Conservation (phyloP, 2,888 invertebrate genomes). For the Ochlodes sylvanus region DNA sequence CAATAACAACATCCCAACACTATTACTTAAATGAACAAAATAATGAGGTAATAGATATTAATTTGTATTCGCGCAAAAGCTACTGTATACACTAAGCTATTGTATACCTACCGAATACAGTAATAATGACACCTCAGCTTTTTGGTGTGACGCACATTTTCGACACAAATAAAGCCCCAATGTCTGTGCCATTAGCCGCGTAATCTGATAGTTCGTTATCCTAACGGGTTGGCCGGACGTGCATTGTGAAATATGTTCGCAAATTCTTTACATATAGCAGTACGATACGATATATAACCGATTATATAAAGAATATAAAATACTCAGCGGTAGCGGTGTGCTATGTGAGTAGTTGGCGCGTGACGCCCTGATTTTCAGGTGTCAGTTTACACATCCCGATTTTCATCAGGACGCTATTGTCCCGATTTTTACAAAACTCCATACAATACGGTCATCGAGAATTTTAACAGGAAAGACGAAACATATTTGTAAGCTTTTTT, state of each 20-base stretch:
- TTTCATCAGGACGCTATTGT: too few relatives aligned
- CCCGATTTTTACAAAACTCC: too few relatives aligned
- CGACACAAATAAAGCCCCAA: not conserved
- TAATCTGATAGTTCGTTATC: slow-evolving; percentile 1
- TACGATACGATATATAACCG: too few relatives aligned
- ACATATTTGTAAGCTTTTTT: too few relatives aligned
- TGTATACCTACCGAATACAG: not conserved
- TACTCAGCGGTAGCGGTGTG: too few relatives aligned
- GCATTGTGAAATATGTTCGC: not conserved
- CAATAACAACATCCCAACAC: too few relatives aligned
- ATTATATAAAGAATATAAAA: too few relatives aligned
- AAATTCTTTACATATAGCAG: not conserved
- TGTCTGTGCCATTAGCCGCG: not conserved
- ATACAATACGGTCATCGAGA: too few relatives aligned
- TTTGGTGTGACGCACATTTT: not conserved
- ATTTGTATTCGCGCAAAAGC: not conserved
- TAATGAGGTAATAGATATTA: not conserved
- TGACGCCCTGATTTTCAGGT: too few relatives aligned
- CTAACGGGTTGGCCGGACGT: not conserved
- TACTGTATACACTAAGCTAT: not conserved
- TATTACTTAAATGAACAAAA: not conserved
- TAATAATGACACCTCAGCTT: not conserved
- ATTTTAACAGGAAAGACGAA: too few relatives aligned
- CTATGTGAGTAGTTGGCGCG: too few relatives aligned
- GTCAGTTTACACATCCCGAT: too few relatives aligned